Evolutionary conservation across 2,113 vertebrate genomes (phyloP).

Genomic region (Lontra canadensis): DNA sequence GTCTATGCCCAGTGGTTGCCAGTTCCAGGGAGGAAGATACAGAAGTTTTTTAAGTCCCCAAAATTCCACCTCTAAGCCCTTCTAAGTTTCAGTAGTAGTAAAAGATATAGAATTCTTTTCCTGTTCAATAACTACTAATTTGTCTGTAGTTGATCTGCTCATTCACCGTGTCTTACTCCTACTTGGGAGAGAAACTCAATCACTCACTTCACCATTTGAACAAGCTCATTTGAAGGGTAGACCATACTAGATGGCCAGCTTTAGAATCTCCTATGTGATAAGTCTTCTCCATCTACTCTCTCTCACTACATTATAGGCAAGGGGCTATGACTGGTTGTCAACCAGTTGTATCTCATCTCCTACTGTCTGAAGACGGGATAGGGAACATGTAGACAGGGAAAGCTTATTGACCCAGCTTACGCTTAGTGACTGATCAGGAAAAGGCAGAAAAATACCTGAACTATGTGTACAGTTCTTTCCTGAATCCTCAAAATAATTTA

Average conservation of each 20-base stretch:
- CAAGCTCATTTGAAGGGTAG: background rate
- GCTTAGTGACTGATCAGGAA: background rate
- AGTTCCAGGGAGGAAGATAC: background rate
- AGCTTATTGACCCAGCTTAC: background rate
- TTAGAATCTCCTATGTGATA: rapidly evolving
- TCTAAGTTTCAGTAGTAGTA: background rate
- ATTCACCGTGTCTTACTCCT: background rate
- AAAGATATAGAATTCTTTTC: background rate
- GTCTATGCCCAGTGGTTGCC: background rate
- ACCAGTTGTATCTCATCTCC: background rate
- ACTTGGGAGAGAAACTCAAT: background rate
- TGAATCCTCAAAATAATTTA: background rate
- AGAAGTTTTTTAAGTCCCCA: background rate
- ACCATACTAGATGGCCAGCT: background rate
- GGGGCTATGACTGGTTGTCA: background rate
- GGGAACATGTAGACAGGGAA: background rate
- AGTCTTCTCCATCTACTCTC: background rate
- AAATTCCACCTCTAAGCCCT: background rate
- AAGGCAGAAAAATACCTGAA: background rate
- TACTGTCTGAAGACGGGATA: background rate
- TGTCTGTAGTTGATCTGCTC: background rate
- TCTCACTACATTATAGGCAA: background rate
- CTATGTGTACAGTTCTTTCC: background rate
- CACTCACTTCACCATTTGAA: background rate
- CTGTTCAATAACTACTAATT: background rate